Percentiles rank a stretch among this genome's conserved stretches.
These are phyloP conservation scores for Calliopsis andreniformis DNA, from an alignment of 1,140 invertebrate species.

Conservation along the genomic window DNA sequence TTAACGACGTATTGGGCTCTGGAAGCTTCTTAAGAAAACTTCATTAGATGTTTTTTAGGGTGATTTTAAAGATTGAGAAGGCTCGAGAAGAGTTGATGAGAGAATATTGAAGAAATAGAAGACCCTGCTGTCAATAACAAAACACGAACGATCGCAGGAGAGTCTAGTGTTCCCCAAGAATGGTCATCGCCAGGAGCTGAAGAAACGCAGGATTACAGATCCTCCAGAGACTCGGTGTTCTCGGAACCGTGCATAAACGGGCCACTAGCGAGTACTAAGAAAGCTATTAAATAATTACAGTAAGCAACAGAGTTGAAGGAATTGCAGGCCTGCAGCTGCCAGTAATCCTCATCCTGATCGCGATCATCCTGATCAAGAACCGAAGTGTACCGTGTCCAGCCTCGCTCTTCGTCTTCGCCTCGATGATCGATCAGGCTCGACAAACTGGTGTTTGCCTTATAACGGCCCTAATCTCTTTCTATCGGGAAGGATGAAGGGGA, in stretches of 20 bases:
- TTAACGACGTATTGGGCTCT: too few species aligned
- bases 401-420: conserved; percentile 26
- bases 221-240: not conserved
- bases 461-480: conserved; percentile 63
- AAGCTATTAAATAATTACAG: conserved; percentile 51
- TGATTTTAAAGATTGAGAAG: too few species aligned
- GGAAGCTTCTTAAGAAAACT: too few species aligned
- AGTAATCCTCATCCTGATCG: conserved; percentile 48
- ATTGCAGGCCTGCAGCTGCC: conserved; percentile 32
- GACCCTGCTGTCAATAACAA: not conserved
- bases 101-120: too few species aligned
- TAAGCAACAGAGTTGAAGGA: conserved; percentile 18
- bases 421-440: conserved; percentile 65
- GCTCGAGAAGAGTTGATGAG: too few species aligned
- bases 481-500: conserved; percentile 37
- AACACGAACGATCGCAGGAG: not conserved
- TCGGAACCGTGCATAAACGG: not conserved
- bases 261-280: conserved; percentile 26
- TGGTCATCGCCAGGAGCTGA: too few species aligned
- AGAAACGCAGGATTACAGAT: too few species aligned
- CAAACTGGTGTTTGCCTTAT: conserved; percentile 54
- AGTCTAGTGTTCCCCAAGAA: not conserved
- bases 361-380: too few species aligned
- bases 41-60: too few species aligned
- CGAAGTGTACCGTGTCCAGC: conserved; percentile 17